phyloP scores from a whole-genome alignment of 2,113 vertebrate species.

The Oxyruncus cristatus region DNA sequence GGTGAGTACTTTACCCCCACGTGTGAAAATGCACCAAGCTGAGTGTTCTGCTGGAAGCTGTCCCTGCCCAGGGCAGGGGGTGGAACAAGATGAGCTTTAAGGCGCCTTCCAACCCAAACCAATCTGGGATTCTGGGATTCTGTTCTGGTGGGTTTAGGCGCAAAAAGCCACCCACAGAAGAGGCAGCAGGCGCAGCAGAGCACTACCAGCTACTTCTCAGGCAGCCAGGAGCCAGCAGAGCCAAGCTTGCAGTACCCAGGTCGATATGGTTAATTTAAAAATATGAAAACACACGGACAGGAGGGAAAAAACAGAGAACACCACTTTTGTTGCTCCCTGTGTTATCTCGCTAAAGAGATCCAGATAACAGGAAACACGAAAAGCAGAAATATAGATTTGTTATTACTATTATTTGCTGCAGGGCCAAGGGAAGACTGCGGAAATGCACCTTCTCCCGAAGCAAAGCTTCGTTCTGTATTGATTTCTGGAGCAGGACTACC shows the following conservation, averaged over 20 bases:
- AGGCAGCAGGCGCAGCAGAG: background rate
- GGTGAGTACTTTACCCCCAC: background rate
- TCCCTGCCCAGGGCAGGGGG: background rate
- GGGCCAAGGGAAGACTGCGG: background rate
- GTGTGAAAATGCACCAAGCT: fast-evolving
- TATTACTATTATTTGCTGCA: constrained; percentile 16
- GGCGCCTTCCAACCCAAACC: background rate
- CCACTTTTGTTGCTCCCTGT: background rate
- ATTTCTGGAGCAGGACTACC: constrained; percentile 25
- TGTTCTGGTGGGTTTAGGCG: background rate
- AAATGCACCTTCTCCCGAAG: constrained; percentile 5
- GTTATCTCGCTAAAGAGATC: constrained; percentile 9
- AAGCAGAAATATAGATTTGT: constrained; percentile 22
- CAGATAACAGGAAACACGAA: background rate
- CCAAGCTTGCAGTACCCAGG: background rate
- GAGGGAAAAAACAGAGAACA: background rate
- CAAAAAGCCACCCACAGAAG: background rate
- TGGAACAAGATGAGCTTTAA: background rate
- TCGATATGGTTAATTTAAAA: background rate
- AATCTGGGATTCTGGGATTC: background rate
- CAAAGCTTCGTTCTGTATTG: background rate
- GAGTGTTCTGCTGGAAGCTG: background rate
- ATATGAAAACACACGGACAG: background rate
- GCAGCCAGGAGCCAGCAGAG: background rate
- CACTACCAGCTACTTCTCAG: background rate